These are phyloP conservation scores for Acrocephalus kingi DNA, from an alignment of 2,113 vertebrate genomes.

Conservation along the genomic window DNA sequence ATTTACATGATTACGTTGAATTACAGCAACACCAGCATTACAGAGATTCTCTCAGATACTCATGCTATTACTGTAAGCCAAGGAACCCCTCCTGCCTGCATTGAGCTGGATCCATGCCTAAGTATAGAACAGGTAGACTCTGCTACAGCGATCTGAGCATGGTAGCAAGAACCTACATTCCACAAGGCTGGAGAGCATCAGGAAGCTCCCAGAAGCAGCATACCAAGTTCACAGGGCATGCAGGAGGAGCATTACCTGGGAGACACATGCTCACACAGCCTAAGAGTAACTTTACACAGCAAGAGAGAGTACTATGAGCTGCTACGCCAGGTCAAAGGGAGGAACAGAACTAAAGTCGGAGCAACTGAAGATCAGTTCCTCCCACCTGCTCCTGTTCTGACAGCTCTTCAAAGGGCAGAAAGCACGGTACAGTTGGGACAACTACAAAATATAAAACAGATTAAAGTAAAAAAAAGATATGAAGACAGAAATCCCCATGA, in stretches of 20 bases:
- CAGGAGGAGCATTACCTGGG: not conserved
- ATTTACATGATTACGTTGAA: not conserved
- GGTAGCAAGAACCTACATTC: not conserved
- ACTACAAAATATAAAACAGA: not conserved
- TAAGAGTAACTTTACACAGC: not conserved
- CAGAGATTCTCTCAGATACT: not conserved
- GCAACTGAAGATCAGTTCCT: not conserved
- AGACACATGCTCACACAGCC: not conserved
- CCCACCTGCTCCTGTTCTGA: not conserved
- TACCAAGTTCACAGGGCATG: fast-evolving
- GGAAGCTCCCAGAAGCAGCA: not conserved
- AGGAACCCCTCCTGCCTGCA: not conserved
- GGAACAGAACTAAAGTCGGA: not conserved
- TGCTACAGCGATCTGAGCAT: not conserved
- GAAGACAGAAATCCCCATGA: not conserved
- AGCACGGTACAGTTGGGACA: fast-evolving
- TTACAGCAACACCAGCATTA: not conserved
- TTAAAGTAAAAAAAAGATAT: not conserved
- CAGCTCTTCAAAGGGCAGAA: not conserved
- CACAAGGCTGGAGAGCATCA: not conserved
- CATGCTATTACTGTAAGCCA: not conserved
- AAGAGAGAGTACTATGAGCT: fast-evolving
- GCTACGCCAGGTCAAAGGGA: not conserved
- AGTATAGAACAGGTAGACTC: not conserved
- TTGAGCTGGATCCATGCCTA: not conserved